Conservation (phyloP, 2,797 vertebrate genomes). For the Chrysocyon brachyurus region DNA sequence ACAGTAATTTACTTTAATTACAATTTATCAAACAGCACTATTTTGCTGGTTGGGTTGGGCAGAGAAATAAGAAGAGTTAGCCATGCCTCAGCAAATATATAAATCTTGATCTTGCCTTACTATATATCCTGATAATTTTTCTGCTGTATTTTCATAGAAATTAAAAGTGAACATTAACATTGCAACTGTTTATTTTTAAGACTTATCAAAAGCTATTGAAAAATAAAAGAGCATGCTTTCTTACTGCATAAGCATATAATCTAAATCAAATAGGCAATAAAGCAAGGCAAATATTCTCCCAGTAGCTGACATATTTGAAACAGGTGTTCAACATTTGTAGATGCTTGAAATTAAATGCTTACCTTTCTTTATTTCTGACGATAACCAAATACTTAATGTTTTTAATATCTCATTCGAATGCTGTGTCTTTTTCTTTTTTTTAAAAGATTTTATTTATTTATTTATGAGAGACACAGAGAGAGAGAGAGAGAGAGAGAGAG, state of each 20-base stretch:
- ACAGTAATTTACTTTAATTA: conserved; percentile 26
- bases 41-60: neutral
- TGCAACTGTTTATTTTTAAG: neutral
- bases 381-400: neutral
- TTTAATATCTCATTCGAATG: neutral
- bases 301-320: neutral
- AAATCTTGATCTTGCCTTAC: neutral
- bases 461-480: too few relatives aligned
- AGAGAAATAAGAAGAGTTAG: neutral
- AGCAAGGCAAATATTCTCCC: conserved; percentile 48
- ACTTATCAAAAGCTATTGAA: conserved; percentile 30
- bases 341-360: conserved; percentile 41
- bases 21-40: neutral
- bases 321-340: neutral
- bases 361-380: neutral
- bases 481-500: too few relatives aligned
- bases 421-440: neutral
- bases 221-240: neutral
- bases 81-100: neutral
- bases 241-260: neutral
- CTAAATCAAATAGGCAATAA: conserved; percentile 33
- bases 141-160: neutral
- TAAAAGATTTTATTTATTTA: too few relatives aligned
- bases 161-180: neutral
- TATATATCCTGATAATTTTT: neutral